Conservation (phyloP, 2,888 invertebrate species). For the Stratiomys singularior region DNA sequence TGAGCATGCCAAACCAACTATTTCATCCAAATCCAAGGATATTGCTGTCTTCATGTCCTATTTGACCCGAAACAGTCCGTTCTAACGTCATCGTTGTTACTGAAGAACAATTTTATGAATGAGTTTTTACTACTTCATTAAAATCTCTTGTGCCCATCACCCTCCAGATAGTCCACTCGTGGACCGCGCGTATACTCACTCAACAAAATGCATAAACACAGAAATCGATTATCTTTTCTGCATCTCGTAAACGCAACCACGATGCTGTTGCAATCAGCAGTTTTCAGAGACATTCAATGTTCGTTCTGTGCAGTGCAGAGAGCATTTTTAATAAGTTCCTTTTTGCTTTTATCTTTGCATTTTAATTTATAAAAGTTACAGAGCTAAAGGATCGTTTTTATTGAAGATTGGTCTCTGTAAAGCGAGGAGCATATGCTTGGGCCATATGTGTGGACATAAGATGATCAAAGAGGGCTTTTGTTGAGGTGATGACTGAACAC, state of each 20-base stretch:
- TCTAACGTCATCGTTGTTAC: background rate
- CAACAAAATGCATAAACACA: constrained; percentile 52
- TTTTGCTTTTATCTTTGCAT: constrained; percentile 5
- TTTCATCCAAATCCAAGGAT: background rate
- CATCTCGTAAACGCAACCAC: background rate
- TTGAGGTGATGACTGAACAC: constrained; percentile 28
- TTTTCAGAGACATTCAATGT: constrained; percentile 1
- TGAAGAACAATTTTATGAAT: constrained; percentile 61
- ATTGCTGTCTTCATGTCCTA: background rate
- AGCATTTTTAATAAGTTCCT: constrained; percentile 32
- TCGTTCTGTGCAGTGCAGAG: background rate
- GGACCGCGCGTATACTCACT: background rate
- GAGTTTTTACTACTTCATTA: constrained; percentile 66
- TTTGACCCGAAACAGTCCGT: constrained; percentile 22
- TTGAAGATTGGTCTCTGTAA: background rate
- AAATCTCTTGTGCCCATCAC: constrained; percentile 51
- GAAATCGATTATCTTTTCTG: constrained; percentile 64
- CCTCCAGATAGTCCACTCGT: background rate
- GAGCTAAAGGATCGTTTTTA: constrained; percentile 6
- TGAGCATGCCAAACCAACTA: background rate
- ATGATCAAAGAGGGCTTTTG: background rate
- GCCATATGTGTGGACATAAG: constrained; percentile 2
- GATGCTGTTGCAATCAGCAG: background rate
- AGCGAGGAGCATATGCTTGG: background rate
- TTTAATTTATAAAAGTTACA: constrained; percentile 33